phyloP scores from a whole-genome alignment of 2,113 vertebrate species.

The Piaya cayana region DNA sequence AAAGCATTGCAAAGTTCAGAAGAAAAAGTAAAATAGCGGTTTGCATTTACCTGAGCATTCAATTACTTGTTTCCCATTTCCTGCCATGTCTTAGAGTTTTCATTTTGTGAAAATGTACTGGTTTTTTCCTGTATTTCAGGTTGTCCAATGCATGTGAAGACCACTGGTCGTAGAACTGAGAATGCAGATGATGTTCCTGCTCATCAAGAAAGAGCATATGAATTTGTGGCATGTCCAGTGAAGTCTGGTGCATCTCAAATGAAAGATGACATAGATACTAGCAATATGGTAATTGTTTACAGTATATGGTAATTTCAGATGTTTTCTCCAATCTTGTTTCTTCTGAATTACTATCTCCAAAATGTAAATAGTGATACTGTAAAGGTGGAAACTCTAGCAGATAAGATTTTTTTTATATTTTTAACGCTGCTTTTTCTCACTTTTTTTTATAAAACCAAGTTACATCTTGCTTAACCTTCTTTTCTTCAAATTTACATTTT shows the following conservation, averaged over 20 bases:
- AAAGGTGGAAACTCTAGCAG: background rate
- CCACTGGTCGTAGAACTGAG: background rate
- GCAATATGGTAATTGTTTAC: conserved; percentile 87
- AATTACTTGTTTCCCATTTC: background rate
- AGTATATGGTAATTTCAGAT: background rate
- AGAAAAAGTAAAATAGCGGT: accelerated
- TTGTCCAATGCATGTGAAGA: conserved; percentile 78
- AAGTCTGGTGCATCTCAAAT: conserved; percentile 57
- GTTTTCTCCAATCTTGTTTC: background rate
- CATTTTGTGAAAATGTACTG: background rate
- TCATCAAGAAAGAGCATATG: conserved; percentile 87
- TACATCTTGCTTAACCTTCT: background rate
- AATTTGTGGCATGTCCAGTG: conserved; percentile 88
- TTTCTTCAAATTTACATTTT: background rate
- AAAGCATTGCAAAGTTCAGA: background rate
- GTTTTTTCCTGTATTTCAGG: conserved; percentile 48
- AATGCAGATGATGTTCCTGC: conserved; percentile 69
- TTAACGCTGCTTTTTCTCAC: background rate
- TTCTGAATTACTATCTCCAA: background rate
- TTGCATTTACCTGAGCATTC: background rate
- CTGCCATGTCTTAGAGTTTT: background rate
- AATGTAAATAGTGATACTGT: background rate
- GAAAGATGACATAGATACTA: conserved; percentile 84
- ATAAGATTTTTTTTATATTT: accelerated
- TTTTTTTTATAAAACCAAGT: background rate